Evolutionary conservation across 2,888 invertebrate genomes (phyloP).

Genomic region (Thereva unica): DNA sequence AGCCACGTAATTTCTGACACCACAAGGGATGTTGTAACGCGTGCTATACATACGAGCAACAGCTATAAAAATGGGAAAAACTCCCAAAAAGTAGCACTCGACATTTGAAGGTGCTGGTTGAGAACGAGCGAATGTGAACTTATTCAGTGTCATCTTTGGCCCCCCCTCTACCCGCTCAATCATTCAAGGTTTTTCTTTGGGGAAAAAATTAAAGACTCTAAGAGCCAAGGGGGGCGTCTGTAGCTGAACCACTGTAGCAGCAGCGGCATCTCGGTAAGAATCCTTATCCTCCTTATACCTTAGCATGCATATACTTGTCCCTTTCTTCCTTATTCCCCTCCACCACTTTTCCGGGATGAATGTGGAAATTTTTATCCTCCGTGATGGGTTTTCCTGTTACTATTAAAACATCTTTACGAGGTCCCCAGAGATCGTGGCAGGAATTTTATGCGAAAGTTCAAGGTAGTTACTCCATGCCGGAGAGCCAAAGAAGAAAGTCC

Average conservation of each 20-base stretch:
- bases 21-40: neutral
- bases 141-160: neutral
- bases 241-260: no score
- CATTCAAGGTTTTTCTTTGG: neutral
- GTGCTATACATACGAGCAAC: conserved; percentile 13
- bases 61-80: conserved; percentile 15
- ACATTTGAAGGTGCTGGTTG: neutral
- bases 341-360: conserved; percentile 2
- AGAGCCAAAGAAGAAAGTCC: neutral
- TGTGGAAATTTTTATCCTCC: conserved; percentile 16
- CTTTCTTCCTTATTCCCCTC: neutral
- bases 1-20: conserved; percentile 16
- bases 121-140: no score
- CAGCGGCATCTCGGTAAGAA: neutral
- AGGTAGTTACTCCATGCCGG: conserved; percentile 23
- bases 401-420: conserved; percentile 40
- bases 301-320: conserved; percentile 9
- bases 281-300: conserved; percentile 16
- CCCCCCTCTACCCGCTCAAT: neutral
- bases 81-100: conserved; percentile 1
- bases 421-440: conserved; percentile 37
- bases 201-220: neutral
- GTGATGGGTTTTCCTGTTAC: conserved; percentile 37
- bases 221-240: neutral
- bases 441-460: conserved; percentile 38